Conservation (phyloP, 2,113 vertebrate genomes). For the pig (Sus scrofa) region T2T-Sscrofa CM000817.6:24589001-24589500, state of each 20-base stretch:
- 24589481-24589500: not conserved
- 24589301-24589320: constrained; percentile 15
- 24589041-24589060: no score
- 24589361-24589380: not conserved
- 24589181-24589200: not conserved
- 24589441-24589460: not conserved
- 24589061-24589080: no score
- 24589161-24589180: constrained; percentile 37
- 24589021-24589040: no score
- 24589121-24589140: constrained; percentile 62
- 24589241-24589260: constrained; percentile 16
- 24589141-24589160: not conserved
- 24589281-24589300: constrained; percentile 22
- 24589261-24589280: constrained; percentile 20
- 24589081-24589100: not conserved
- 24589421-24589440: not conserved
- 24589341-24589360: not conserved
- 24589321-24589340: not conserved
- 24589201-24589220: not conserved
- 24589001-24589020: no score
- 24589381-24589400: not conserved
- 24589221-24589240: constrained; percentile 45
- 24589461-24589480: not conserved
- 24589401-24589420: not conserved
- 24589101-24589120: not conserved